Evolutionary conservation across 2,797 vertebrate genomes (phyloP).

Genomic region (Gymnoscopelus braueri): DNA sequence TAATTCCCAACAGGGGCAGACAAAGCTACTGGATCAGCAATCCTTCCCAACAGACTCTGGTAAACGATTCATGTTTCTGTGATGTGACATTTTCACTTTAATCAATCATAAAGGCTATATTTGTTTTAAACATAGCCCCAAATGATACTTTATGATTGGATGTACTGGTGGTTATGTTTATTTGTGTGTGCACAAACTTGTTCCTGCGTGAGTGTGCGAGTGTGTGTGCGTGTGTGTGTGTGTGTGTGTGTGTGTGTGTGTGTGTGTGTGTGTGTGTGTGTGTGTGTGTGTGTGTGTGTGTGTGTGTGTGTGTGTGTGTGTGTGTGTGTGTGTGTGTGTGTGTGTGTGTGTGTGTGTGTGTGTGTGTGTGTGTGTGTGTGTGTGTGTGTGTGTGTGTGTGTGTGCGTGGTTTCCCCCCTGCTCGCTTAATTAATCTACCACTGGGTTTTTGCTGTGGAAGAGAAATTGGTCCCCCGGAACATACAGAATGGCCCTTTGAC

Average conservation of each 20-base stretch:
- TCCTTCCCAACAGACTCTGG: conserved; percentile 3
- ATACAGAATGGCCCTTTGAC: too few species aligned
- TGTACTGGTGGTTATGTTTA: conserved; percentile 16
- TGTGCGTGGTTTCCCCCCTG: neutral
- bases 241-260: neutral
- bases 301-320: neutral
- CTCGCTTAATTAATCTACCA: too few species aligned
- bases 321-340: neutral
- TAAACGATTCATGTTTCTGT: conserved; percentile 37
- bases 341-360: conserved; percentile 1
- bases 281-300: neutral
- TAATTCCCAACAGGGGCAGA: conserved; percentile 11
- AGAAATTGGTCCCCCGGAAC: too few species aligned
- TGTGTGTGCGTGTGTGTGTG: neutral
- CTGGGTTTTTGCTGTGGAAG: too few species aligned
- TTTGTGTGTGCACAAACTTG: conserved; percentile 5
- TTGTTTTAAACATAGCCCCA: conserved; percentile 20
- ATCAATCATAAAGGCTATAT: conserved; percentile 23
- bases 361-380: conserved; percentile 9
- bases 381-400: neutral
- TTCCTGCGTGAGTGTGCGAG: conserved; percentile 3
- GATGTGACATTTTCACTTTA: conserved; percentile 19
- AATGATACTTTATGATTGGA: conserved; percentile 36
- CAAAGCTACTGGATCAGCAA: conserved; percentile 5
- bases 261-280: neutral